phyloP scores from a whole-genome alignment of 2,888 invertebrate genomes.

The Trachelus tabidus region DNA sequence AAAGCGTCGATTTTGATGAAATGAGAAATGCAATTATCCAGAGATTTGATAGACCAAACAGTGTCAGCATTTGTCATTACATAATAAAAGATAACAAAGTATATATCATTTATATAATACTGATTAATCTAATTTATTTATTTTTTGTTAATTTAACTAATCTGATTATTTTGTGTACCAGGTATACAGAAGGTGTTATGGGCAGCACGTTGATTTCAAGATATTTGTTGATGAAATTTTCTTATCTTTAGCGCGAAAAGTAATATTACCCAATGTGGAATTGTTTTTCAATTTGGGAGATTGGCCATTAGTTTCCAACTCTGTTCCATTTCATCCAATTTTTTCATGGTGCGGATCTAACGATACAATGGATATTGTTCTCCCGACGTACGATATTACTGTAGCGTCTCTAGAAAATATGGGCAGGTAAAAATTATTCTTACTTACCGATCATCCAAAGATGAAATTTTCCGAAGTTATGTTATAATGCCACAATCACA shows the following conservation, averaged over 20 bases:
- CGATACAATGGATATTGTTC: conserved; percentile 85
- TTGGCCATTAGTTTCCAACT: conserved; percentile 84
- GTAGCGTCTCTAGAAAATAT: conserved; percentile 93
- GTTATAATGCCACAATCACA: conserved; percentile 55
- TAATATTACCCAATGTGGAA: conserved; percentile 85
- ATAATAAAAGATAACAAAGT: conserved; percentile 81
- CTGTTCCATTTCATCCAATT: conserved; percentile 76
- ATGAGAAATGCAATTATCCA: conserved; percentile 74
- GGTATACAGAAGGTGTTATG: conserved; percentile 90
- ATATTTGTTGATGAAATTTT: conserved; percentile 93
- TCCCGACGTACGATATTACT: conserved; percentile 96
- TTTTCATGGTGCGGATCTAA: conserved; percentile 97
- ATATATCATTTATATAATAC: conserved; percentile 20
- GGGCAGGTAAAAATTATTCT: conserved; percentile 77
- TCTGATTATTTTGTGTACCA: conserved; percentile 36
- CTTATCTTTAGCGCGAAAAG: conserved; percentile 83
- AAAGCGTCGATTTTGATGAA: conserved; percentile 76
- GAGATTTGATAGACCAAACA: conserved; percentile 81
- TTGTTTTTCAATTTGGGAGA: conserved; percentile 94
- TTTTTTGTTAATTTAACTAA: background rate
- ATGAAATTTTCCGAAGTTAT: background rate
- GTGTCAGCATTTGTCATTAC: conserved; percentile 92
- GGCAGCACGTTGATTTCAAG: conserved; percentile 94
- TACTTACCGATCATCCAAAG: background rate
- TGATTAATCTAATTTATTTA: background rate